phyloP scores from a whole-genome alignment of 2,113 vertebrate genomes.

The Cebidichthys violaceus region DNA sequence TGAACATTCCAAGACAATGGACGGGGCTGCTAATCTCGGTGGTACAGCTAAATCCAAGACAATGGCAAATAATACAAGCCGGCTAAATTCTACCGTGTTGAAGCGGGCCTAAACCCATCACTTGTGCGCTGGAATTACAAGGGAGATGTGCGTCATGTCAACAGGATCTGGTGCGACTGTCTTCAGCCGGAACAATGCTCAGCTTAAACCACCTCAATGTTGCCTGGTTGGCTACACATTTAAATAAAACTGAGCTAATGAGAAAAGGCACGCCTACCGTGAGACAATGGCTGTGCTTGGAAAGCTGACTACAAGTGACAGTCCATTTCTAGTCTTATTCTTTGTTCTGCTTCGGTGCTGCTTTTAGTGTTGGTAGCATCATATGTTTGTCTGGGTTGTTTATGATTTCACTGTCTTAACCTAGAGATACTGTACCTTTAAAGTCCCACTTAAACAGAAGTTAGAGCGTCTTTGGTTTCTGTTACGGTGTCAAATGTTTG shows the following conservation, averaged over 20 bases:
- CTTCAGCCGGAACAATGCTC: constrained; percentile 78
- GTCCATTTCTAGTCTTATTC: constrained; percentile 41
- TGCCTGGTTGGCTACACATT: constrained; percentile 71
- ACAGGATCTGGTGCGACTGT: constrained; percentile 79
- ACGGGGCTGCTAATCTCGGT: constrained; percentile 82
- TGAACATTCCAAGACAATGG: constrained; percentile 86
- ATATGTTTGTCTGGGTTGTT: constrained; percentile 23
- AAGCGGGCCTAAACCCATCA: constrained; percentile 83
- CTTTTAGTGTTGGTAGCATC: constrained; percentile 10
- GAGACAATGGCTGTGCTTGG: constrained; percentile 74
- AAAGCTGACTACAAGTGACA: constrained; percentile 58
- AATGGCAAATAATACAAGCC: constrained; percentile 83
- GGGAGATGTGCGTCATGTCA: constrained; percentile 79
- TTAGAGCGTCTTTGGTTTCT: neutral
- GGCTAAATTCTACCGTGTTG: constrained; percentile 78
- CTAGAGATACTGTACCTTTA: neutral
- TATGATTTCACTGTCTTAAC: constrained; percentile 8
- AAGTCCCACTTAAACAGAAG: neutral
- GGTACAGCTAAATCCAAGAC: constrained; percentile 86
- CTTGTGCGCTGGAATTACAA: constrained; percentile 84
- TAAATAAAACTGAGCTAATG: constrained; percentile 78
- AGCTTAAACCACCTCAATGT: constrained; percentile 77
- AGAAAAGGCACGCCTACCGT: constrained; percentile 69
- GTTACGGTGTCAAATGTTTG: neutral
- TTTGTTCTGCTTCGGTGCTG: constrained; percentile 56